Evolutionary conservation across 2,797 vertebrate genomes (phyloP).

Genomic region (Danio tinwini): DNA sequence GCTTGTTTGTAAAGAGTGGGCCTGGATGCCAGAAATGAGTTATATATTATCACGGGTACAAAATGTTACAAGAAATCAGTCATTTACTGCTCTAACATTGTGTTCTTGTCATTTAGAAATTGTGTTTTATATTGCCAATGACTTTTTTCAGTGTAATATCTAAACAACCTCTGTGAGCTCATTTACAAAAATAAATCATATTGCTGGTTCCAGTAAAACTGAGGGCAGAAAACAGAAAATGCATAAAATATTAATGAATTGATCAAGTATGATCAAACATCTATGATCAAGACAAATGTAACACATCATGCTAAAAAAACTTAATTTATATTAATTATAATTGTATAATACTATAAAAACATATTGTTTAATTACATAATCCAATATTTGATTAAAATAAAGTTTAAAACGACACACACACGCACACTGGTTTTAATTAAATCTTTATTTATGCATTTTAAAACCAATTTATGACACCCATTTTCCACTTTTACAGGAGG

Average conservation of each 20-base stretch:
- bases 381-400: too few species aligned
- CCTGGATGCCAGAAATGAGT: neutral
- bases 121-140: neutral
- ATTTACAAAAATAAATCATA: neutral
- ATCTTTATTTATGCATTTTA: neutral
- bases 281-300: too few species aligned
- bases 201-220: neutral
- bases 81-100: neutral
- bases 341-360: too few species aligned
- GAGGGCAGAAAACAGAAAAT: neutral
- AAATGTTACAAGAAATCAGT: constrained; percentile 5
- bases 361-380: too few species aligned
- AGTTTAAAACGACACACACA: too few species aligned
- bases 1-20: neutral
- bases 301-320: too few species aligned
- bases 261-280: too few species aligned
- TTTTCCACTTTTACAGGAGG: constrained; percentile 72
- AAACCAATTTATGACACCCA: neutral
- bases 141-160: too few species aligned
- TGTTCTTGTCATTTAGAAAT: neutral
- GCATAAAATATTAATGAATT: too few species aligned
- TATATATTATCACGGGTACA: neutral
- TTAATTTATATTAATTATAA: too few species aligned
- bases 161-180: neutral
- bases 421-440: too few species aligned